Conservation (phyloP, 2,888 invertebrate genomes). For the Drosophila nr. perissopoda region DNA sequence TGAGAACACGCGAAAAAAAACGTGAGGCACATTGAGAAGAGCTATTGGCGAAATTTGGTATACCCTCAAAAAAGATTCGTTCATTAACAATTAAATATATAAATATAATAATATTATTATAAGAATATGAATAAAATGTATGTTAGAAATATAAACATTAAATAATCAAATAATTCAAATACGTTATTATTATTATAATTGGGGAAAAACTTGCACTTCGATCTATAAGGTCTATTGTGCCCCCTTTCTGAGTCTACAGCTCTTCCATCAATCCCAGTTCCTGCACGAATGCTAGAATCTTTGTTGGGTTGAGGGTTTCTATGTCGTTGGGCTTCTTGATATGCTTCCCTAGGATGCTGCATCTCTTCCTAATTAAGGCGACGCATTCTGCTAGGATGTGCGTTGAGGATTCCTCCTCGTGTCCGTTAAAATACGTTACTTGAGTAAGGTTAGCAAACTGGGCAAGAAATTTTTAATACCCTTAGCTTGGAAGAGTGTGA, state of each 20-base stretch:
- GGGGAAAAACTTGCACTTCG: no score
- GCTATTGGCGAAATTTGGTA: slow-evolving; percentile 3
- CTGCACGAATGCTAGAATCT: no score
- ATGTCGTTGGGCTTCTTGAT: no score
- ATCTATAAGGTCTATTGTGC: no score
- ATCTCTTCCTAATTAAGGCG: no score
- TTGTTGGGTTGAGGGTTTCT: no score
- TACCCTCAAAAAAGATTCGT: slow-evolving; percentile 14
- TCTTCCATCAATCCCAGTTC: no score
- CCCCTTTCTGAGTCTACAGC: no score
- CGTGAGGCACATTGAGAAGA: background rate
- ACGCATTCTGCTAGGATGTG: no score
- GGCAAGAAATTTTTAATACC: background rate
- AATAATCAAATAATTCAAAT: background rate
- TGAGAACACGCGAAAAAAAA: slow-evolving; percentile 35
- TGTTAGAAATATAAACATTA: background rate
- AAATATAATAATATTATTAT: background rate
- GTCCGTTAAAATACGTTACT: background rate
- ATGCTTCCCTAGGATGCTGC: no score
- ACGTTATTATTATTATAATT: no score
- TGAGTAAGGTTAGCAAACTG: background rate
- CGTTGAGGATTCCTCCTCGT: no score
- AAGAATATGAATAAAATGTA: background rate
- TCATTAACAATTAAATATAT: background rate
- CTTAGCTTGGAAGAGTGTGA: slow-evolving; percentile 1